Evolutionary conservation across 2,888 invertebrate species (phyloP).

Genomic region (Drosophila birchii): DNA sequence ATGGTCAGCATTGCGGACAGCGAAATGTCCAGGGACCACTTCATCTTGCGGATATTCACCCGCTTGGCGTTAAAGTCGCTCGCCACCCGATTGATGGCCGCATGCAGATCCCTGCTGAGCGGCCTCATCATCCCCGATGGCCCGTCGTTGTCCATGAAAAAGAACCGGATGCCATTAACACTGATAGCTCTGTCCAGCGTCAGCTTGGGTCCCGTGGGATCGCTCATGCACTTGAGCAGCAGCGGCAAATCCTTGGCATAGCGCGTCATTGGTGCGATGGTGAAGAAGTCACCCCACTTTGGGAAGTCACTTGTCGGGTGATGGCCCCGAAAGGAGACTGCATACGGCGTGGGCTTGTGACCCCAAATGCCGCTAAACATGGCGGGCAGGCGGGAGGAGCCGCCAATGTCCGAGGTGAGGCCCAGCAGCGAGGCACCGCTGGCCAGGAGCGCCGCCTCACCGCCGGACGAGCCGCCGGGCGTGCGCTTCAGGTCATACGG

Average conservation of each 20-base stretch:
- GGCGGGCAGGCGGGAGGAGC: conserved; percentile 94
- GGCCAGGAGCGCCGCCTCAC: conserved; percentile 91
- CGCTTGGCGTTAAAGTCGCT: conserved; percentile 85
- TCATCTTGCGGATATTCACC: conserved; percentile 88
- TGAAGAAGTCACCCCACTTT: conserved; percentile 89
- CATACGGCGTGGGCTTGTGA: conserved; percentile 93
- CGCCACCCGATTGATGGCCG: conserved; percentile 84
- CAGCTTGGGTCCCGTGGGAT: conserved; percentile 85
- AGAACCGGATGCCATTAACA: conserved; percentile 89
- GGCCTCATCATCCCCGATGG: conserved; percentile 87
- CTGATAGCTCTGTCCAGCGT: conserved; percentile 85
- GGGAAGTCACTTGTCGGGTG: conserved; percentile 87
- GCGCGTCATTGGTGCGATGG: conserved; percentile 94
- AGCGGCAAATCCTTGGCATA: conserved; percentile 93
- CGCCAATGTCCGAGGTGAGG: conserved; percentile 95
- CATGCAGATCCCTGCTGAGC: conserved; percentile 82
- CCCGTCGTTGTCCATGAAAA: conserved; percentile 92
- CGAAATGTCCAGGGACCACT: conserved; percentile 88
- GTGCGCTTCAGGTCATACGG: conserved; percentile 93
- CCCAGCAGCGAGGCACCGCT: conserved; percentile 93
- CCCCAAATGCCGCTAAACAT: conserved; percentile 97
- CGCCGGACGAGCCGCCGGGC: conserved; percentile 96
- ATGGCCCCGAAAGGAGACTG: conserved; percentile 89
- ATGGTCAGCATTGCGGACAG: conserved; percentile 87
- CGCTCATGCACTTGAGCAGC: conserved; percentile 89